A percentile compares a stretch with the other conserved stretches of the same genome.
Conservation (phyloP, 53 echinoderm and acorn worm genomes). For the Arbacia lixula region DNA sequence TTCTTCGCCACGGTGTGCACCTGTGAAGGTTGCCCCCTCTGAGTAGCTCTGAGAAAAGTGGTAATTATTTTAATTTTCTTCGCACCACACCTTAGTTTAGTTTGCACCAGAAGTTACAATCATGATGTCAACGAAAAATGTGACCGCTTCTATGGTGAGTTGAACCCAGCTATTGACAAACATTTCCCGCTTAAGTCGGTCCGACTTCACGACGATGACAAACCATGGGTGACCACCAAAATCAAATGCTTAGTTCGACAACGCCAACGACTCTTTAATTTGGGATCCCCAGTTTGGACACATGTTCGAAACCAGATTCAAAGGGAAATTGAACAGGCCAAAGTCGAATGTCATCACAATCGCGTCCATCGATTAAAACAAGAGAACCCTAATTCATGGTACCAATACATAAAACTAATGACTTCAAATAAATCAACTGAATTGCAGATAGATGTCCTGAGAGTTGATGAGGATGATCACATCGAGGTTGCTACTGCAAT, state of each 20-base stretch:
- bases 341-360: neutral
- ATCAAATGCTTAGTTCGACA: neutral
- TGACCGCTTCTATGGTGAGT: conserved; percentile 21
- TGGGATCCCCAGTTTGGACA: neutral
- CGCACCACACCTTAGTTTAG: too few relatives aligned
- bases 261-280: conserved; percentile 8
- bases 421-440: neutral
- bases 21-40: too few relatives aligned
- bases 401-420: neutral
- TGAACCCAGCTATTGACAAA: neutral
- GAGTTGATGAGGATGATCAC: neutral
- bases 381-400: neutral
- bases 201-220: neutral
- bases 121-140: conserved; percentile 6
- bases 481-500: neutral
- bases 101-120: too few relatives aligned
- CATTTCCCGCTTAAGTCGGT: neutral
- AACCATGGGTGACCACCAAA: conserved; percentile 39
- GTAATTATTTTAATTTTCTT: too few relatives aligned
- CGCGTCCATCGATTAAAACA: neutral
- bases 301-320: neutral
- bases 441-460: neutral
- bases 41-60: too few relatives aligned
- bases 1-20: too few relatives aligned
- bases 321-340: conserved; percentile 1